Evolutionary conservation across 2,113 vertebrate species (phyloP).

Genomic region (Sinocyclocheilus maitianheensis): DNA sequence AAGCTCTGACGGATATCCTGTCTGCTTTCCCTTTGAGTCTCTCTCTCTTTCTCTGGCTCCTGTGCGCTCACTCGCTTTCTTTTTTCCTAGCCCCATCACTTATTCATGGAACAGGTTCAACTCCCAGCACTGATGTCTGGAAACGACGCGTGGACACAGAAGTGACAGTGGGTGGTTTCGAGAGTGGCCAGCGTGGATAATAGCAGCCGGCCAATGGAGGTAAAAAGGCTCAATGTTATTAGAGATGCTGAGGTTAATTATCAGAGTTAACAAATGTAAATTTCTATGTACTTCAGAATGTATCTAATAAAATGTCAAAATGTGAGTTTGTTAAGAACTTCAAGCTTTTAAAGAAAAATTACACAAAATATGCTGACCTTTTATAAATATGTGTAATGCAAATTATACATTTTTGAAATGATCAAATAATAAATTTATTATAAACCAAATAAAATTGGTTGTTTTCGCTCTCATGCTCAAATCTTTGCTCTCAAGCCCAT

Average conservation of each 20-base stretch:
- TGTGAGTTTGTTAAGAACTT: neutral
- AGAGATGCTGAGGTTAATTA: slow-evolving; percentile 54
- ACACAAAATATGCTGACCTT: slow-evolving; percentile 7
- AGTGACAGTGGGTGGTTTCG: slow-evolving; percentile 59
- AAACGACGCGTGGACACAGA: slow-evolving; percentile 52
- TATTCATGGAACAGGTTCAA: slow-evolving; percentile 58
- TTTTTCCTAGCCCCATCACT: slow-evolving; percentile 55
- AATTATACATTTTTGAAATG: neutral
- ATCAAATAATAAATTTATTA: neutral
- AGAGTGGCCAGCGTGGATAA: slow-evolving; percentile 43
- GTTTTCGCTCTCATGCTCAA: neutral
- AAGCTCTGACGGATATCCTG: slow-evolving; percentile 56
- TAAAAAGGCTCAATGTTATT: slow-evolving; percentile 26
- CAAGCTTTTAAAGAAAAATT: neutral
- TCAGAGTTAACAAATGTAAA: slow-evolving; percentile 33
- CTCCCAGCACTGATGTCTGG: slow-evolving; percentile 53
- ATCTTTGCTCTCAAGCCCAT: too few species aligned
- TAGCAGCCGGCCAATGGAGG: slow-evolving; percentile 23
- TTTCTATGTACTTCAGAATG: neutral
- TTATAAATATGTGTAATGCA: neutral
- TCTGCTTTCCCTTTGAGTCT: slow-evolving; percentile 42
- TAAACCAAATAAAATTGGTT: neutral
- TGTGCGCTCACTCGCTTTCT: slow-evolving; percentile 1
- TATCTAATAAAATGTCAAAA: neutral
- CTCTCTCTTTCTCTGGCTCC: neutral